phyloP scores from a whole-genome alignment of 2,888 invertebrate species.

The Phyllotreta cruciferae region DNA sequence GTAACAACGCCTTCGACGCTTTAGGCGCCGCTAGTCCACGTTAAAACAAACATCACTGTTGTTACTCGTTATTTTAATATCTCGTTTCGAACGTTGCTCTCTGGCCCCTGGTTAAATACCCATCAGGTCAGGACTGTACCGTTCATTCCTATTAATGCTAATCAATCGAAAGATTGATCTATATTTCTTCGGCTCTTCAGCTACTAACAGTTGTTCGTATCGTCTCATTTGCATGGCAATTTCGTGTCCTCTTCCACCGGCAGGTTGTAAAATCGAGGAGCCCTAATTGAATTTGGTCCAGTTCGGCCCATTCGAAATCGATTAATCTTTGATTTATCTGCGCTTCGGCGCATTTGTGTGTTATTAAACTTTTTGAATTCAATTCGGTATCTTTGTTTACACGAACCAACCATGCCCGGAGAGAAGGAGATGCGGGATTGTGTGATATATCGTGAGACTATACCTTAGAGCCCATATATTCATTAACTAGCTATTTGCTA shows the following conservation, averaged over 20 bases:
- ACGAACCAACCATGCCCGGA: constrained; percentile 31
- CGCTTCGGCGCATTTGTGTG: constrained; percentile 55
- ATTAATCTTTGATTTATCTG: constrained; percentile 58
- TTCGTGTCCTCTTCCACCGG: not conserved
- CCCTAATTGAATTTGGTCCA: not conserved
- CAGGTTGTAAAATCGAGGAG: not conserved
- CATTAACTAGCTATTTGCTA: no score
- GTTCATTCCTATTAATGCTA: not conserved
- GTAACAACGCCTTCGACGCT: constrained; percentile 60
- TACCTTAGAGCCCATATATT: no score
- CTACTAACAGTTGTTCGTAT: not conserved
- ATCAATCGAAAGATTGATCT: not conserved
- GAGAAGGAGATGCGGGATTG: constrained; percentile 35
- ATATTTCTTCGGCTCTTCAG: not conserved
- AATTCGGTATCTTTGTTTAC: constrained; percentile 44
- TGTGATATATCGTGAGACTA: constrained; percentile 20
- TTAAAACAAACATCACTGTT: constrained; percentile 61
- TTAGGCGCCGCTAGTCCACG: constrained; percentile 56
- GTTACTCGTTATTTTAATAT: constrained; percentile 60
- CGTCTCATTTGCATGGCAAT: not conserved
- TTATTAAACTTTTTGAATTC: constrained; percentile 53
- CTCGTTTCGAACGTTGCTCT: constrained; percentile 51
- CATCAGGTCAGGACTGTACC: constrained; percentile 14
- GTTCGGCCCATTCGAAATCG: constrained; percentile 36
- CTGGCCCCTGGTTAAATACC: constrained; percentile 53